phyloP scores from a whole-genome alignment of 92 coral and sea anemone species.

The Plumapathes pennacea region DNA sequence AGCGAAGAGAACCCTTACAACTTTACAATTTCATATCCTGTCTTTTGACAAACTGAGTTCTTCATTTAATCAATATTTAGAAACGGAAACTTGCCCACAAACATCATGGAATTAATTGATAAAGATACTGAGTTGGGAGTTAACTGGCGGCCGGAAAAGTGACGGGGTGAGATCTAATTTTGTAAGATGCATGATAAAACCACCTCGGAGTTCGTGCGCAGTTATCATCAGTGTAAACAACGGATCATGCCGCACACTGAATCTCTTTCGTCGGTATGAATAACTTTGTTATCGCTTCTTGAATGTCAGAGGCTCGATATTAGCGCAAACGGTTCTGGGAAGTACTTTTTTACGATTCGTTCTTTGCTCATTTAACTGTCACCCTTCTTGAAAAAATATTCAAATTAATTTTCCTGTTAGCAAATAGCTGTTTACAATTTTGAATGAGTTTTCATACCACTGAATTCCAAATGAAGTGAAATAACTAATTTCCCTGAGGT shows the following conservation, averaged over 20 bases:
- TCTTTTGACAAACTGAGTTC: conserved; percentile 66
- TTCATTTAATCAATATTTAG: conserved; percentile 77
- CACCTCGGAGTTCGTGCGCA: too few species aligned
- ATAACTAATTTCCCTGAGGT: conserved; percentile 50
- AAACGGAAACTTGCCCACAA: conserved; percentile 73
- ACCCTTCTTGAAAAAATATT: conserved; percentile 27
- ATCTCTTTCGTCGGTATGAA: conserved; percentile 35
- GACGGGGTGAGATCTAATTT: too few species aligned
- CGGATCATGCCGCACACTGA: conserved; percentile 3
- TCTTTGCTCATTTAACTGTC: too few species aligned
- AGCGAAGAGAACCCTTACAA: too few species aligned
- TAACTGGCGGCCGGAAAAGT: conserved; percentile 66
- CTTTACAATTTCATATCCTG: conserved; percentile 79
- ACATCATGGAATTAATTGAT: conserved; percentile 87
- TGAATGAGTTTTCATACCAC: conserved; percentile 50
- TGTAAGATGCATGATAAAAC: too few species aligned
- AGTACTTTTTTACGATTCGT: too few species aligned
- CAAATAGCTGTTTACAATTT: conserved; percentile 71
- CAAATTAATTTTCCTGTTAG: conserved; percentile 57
- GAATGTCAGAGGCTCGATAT: conserved; percentile 45
- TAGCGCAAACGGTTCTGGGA: conserved; percentile 21
- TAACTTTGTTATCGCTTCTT: conserved; percentile 59
- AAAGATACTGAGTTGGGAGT: conserved; percentile 34
- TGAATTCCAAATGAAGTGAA: conserved; percentile 69
- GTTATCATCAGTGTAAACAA: conserved; percentile 12